phyloP scores from a whole-genome alignment of 1,140 invertebrate genomes.

The Zeugodacus cucurbitae region DNA sequence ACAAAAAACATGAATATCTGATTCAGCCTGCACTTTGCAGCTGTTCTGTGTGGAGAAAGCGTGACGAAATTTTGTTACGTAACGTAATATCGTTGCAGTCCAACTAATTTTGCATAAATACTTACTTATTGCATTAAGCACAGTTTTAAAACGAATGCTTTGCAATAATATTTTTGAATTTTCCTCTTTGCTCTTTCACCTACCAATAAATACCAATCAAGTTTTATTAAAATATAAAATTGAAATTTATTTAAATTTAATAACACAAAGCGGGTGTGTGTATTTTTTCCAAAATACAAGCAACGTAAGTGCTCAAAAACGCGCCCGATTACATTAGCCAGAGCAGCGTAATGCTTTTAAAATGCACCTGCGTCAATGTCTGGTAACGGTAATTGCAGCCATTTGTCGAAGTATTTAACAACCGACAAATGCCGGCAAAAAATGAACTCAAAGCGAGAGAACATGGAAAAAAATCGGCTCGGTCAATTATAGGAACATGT shows the following conservation, averaged over 20 bases:
- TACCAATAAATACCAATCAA: not conserved
- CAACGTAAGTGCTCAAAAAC: not conserved
- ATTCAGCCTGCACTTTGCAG: too few relatives aligned
- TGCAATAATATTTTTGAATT: not conserved
- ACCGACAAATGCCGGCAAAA: not conserved
- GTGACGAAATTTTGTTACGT: too few relatives aligned
- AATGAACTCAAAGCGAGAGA: not conserved
- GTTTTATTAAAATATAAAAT: not conserved
- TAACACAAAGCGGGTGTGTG: too few relatives aligned
- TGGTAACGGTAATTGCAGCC: not conserved
- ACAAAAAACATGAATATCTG: too few relatives aligned
- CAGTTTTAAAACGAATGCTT: too few relatives aligned
- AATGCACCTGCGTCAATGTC: not conserved
- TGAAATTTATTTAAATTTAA: not conserved
- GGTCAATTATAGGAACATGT: not conserved
- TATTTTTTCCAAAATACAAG: not conserved
- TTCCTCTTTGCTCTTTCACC: not conserved
- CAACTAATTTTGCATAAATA: too few relatives aligned
- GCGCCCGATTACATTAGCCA: not conserved
- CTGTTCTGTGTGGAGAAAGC: too few relatives aligned
- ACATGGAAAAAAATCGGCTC: not conserved
- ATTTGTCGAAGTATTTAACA: slow-evolving; percentile 23
- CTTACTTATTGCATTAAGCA: too few relatives aligned
- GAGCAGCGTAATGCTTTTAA: not conserved
- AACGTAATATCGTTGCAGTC: too few relatives aligned